Evolutionary conservation across 2,113 vertebrate species (phyloP).

Genomic region (Equus quagga): DNA sequence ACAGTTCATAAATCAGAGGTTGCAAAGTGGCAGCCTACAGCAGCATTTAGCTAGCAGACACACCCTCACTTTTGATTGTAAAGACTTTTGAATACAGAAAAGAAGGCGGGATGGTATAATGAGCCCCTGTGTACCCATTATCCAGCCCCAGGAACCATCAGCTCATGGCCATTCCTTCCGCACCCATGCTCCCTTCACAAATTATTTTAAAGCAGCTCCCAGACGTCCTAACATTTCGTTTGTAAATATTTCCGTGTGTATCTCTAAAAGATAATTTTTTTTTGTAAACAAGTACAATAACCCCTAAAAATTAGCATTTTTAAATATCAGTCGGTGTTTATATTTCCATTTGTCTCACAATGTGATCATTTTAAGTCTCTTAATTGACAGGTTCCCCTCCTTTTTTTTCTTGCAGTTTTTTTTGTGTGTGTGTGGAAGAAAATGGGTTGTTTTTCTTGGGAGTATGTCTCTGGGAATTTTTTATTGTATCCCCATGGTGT

Average conservation of each 20-base stretch:
- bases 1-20: background rate
- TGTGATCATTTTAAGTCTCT: background rate
- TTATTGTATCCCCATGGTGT: background rate
- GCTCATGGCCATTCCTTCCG: background rate
- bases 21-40: background rate
- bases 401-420: background rate
- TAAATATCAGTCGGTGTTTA: conserved; percentile 17
- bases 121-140: background rate
- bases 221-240: background rate
- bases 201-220: background rate
- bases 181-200: background rate
- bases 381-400: background rate
- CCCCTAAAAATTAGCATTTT: background rate
- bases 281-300: background rate
- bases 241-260: background rate
- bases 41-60: conserved; percentile 8
- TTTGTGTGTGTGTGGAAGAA: background rate
- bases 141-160: background rate
- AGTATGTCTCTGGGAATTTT: background rate
- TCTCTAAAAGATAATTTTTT: conserved; percentile 24
- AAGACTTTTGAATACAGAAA: background rate
- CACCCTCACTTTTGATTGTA: background rate
- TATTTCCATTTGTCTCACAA: conserved; percentile 29
- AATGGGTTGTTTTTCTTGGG: background rate
- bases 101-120: background rate